Base-by-base conservation (phyloP, 2,113 vertebrate genomes). In the Odontesthes bonariensis region DNA sequence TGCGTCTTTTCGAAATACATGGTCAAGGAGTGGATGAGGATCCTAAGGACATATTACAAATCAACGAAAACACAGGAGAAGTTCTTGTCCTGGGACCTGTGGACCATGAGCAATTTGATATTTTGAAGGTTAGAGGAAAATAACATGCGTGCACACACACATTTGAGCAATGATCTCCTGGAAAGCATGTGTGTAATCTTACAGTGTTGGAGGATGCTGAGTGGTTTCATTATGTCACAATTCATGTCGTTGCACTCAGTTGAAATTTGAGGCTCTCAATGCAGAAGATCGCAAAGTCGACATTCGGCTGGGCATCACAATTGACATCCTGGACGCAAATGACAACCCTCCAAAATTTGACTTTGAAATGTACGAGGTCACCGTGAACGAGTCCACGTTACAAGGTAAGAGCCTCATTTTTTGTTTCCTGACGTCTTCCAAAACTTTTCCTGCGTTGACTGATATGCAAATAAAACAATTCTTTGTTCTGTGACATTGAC, bases 321-420 rank as follows among this genome's bases (percentile, higher is more conserved):
- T 94, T 54, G 0, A 10, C 2, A 84, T 93, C 8, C 4, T 53
- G 0, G 92, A 92, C 27, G 0, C 83, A 67, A 93, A 93, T 35
- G 83, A 94, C 79, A 77, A 93, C 58, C 13, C 81, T 12, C 83
- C 90, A 13, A 53, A 6, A 40, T 94, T 92, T 73, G 4, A 44
- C 1, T 4, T 0, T 0, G 20, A 67, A 5, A 6, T 0, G 0
- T 86, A 85, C 12, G 1, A 61, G 3, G 17, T 69, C 59, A 72
- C 1, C 9, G 47, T 88, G 17, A 35, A 80, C 8, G 86, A 91
- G 67, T 75, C 76, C 35, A 57, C 32, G 2, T 1, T 0, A 38
- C 91, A 94, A 88, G 86, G 92, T 93, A 88, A 82, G 10, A 19
- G 23, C 7, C 12, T 56, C 0, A 58, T 62, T 8, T 5, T 38